Base-by-base conservation (phyloP, 1,140 invertebrate species). In the Pogonomyrmex barbatus region DNA sequence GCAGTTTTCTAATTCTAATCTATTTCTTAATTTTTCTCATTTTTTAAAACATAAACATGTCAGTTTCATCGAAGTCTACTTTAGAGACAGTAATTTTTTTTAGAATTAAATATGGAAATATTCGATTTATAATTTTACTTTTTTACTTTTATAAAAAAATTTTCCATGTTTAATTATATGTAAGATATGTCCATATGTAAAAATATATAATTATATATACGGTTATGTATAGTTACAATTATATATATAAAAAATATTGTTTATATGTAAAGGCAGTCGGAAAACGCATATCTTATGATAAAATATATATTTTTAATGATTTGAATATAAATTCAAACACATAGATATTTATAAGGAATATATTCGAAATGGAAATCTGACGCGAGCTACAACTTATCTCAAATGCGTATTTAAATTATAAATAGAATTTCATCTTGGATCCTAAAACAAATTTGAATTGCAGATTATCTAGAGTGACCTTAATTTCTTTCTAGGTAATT, bases 401-500 rank as follows among this genome's bases (percentile, higher is more conserved):
- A 63, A 39, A 60, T 10, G 33, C 1, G 45, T 50, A n/a, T 70
- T 30, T 5, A 70, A 50, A 70, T 65, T 3, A 17, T 14, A 39
- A 4, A 17, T 63, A 2, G 14, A 65, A 39, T 65, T 68, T 4
- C 4, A 45, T 68, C 17, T 2, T 30, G n/a, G 30, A 10, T 47
- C 9, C 24, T 24, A 1, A 47, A 9, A 24, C 42, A 17, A 39
- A 24, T 24, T 0, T 24, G 24, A 24, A 67, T 68, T 30, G 42
- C 10, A 14, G 4, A 2, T 68, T 4, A 30, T 47, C 24, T 68
- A 30, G 47, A 47, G 10, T 67, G 33, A 33, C 17, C 36, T 68
- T 47, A 67, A 67, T 52, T n/a, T n/a, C n/a, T n/a, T n/a, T 33
- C 14, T 45, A 12, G 39, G 60, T 65, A 79, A 81, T 68, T 68